phyloP scores from a whole-genome alignment of 1,140 invertebrate genomes.

The Zophobas morio region DNA sequence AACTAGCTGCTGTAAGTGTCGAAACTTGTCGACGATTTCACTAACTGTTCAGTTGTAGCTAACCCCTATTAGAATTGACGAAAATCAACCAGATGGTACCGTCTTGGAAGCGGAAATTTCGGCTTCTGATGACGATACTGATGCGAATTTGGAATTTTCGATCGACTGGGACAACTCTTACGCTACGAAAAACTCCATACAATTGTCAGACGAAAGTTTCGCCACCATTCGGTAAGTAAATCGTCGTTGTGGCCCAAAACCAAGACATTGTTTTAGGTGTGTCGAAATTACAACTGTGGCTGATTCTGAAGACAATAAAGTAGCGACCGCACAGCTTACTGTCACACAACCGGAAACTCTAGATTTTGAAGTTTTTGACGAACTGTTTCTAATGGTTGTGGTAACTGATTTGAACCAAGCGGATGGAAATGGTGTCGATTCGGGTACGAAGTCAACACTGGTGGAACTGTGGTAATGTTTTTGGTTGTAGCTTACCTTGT shows the following conservation, averaged over 20 bases:
- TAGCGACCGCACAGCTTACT: constrained; percentile 19
- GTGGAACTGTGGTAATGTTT: background rate
- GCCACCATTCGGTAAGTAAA: constrained; percentile 57
- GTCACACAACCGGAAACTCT: constrained; percentile 51
- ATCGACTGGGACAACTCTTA: constrained; percentile 72
- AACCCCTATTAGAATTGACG: constrained; percentile 64
- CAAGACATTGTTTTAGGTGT: constrained; percentile 47
- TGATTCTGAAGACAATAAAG: background rate
- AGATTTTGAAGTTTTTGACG: constrained; percentile 73
- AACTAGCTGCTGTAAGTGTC: constrained; percentile 60
- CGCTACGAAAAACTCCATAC: constrained; percentile 71
- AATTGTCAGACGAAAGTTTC: constrained; percentile 61
- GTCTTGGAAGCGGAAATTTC: constrained; percentile 66
- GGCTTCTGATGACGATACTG: constrained; percentile 72
- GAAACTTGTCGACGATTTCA: no score
- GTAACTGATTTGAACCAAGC: constrained; percentile 67
- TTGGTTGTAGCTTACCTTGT: constrained; percentile 67
- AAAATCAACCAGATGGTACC: constrained; percentile 69
- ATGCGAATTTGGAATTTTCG: constrained; percentile 69
- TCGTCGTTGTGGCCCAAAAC: no score
- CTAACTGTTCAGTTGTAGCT: constrained; percentile 4
- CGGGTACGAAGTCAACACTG: constrained; percentile 61
- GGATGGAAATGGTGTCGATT: constrained; percentile 62
- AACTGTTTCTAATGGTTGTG: constrained; percentile 69
- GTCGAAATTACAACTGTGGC: constrained; percentile 46